A percentile compares a stretch with the other conserved stretches of the same genome.
Conservation (phyloP, 2,797 vertebrate genomes). For the Sparidentex hasta region DNA sequence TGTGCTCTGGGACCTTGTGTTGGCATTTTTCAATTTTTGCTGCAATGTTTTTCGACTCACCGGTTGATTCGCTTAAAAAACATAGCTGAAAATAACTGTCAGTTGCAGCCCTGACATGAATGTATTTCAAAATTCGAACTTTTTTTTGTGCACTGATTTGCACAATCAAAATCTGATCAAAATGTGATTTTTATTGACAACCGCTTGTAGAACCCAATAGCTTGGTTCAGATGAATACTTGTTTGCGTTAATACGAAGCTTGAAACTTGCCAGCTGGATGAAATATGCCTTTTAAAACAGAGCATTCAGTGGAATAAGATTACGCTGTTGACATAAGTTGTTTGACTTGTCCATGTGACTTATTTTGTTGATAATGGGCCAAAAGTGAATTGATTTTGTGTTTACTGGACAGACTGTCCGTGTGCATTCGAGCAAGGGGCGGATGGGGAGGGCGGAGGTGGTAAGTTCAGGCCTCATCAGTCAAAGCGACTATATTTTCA, state of each 20-base stretch:
- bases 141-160: neutral
- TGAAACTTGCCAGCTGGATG: constrained; percentile 5
- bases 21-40: neutral
- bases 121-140: too few species aligned
- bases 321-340: constrained; percentile 50
- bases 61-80: neutral
- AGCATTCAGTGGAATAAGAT: constrained; percentile 26
- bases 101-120: too few species aligned
- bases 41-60: neutral
- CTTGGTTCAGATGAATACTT: neutral
- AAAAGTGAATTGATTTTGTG: constrained; percentile 68
- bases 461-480: constrained; percentile 49
- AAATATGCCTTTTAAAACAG: constrained; percentile 45
- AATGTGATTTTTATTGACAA: neutral
- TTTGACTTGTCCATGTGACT: constrained; percentile 61
- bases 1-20: neutral
- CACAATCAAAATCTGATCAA: too few species aligned
- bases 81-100: neutral
- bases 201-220: neutral
- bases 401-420: constrained; percentile 58
- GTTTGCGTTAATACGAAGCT: neutral
- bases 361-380: constrained; percentile 63
- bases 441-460: constrained; percentile 4
- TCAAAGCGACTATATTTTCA: constrained; percentile 66
- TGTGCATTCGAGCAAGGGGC: constrained; percentile 41